Evolutionary conservation across 2,888 invertebrate genomes (phyloP), one percentile per base, ranked within the genome.

Genomic region (Chrysomela aeneicollis): DNA sequence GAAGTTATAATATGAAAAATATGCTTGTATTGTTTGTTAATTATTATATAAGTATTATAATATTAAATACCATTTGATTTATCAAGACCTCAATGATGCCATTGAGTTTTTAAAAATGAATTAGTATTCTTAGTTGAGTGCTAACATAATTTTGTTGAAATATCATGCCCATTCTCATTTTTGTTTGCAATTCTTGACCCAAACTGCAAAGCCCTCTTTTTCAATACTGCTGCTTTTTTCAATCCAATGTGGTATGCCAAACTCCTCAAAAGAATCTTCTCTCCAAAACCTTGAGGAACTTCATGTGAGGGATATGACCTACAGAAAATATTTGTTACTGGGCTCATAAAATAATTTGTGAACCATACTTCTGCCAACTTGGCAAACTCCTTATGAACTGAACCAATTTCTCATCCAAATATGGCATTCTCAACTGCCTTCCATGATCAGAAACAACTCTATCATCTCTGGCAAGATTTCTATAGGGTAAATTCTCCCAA

Each of bases 171-270:
- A 80, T 94, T 95, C 84, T 97, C 94, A 79, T 92, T 94, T 53
- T 89, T 88, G 81, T 95, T 92, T 4, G 96, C 98, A 77, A 99
- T 97, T 78, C 95, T 87, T 0, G 96, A 95, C 10, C 99, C 99
- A 85, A 99, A 99, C 81, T 99, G 99, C 73, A 99, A 88, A 0
- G 98, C 99, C 79, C 96, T 84, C 82, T 99, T 99, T 49, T 94
- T 94, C 54, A 94, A 87, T 49, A 82, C 81, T 3, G 91, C 88
- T 4, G 89, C 89, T 59, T 84, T 82, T 67, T 79, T 80, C 37
- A 94, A 83, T 0, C 92, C 92, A 37, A 94, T 80, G 66, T 87
- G 82, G 72, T 86, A 86, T 0, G 92, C 94, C 58, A 89, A 84
- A 19, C 92, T 84, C 73, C 98, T 86, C 49, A 98, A 84, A 54